A percentile compares a stretch with the other conserved stretches of the same genome.
Conservation (phyloP, 2,797 vertebrate species). For the Hypotaenidia philippensis region DNA sequence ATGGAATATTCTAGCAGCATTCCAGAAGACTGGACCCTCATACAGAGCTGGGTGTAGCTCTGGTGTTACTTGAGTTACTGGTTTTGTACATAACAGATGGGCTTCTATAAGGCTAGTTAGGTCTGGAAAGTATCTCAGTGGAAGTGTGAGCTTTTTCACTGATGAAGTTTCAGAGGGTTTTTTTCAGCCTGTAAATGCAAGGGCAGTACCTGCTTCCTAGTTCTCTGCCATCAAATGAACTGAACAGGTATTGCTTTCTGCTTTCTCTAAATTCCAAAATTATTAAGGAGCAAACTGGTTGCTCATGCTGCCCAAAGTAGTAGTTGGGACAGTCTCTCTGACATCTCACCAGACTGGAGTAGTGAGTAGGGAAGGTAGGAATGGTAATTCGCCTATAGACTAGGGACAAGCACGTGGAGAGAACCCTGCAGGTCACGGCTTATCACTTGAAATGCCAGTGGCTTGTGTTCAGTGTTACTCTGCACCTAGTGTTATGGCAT, state of each 20-base stretch:
- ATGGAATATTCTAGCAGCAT: background rate
- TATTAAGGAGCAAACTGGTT: background rate
- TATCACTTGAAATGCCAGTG: background rate
- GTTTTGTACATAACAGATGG: background rate
- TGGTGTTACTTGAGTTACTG: background rate
- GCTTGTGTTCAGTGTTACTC: background rate
- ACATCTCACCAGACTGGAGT: slow-evolving; percentile 51
- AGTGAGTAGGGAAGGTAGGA: background rate
- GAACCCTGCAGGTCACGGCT: background rate
- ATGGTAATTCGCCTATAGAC: background rate
- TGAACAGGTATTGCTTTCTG: background rate
- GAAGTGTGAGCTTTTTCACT: background rate
- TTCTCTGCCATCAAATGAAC: background rate
- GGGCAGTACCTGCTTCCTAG: background rate
- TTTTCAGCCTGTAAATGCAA: background rate
- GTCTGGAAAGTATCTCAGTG: background rate
- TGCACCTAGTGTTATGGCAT: background rate
- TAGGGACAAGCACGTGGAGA: background rate
- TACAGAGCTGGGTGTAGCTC: background rate
- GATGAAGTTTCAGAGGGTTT: background rate
- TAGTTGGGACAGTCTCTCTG: background rate
- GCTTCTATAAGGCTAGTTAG: background rate
- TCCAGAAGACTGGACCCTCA: background rate
- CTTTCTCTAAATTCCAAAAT: background rate
- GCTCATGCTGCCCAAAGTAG: background rate